Evolutionary conservation across 2,888 invertebrate genomes (phyloP).

Genomic region (Pomacea canaliculata): DNA sequence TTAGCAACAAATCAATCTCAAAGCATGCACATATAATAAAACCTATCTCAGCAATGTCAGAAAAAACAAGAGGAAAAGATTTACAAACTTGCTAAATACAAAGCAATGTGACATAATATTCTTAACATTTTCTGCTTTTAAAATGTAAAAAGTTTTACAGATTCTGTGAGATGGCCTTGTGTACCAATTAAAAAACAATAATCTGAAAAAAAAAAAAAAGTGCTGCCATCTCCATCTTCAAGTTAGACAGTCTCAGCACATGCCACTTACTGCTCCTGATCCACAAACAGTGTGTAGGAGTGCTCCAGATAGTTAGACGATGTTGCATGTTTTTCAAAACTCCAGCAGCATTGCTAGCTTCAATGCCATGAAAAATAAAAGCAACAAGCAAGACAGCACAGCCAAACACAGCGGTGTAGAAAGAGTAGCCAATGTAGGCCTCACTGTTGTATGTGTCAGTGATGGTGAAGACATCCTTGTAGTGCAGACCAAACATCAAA

Average conservation of each 20-base stretch:
- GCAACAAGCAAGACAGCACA: slow-evolving; percentile 31
- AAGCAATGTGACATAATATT: too few relatives aligned
- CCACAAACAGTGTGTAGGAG: slow-evolving; percentile 42
- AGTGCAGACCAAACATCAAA: slow-evolving; percentile 34
- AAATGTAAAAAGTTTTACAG: too few relatives aligned
- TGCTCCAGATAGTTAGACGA: slow-evolving; percentile 37
- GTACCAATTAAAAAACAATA: too few relatives aligned
- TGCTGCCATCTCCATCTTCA: too few relatives aligned
- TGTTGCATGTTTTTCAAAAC: slow-evolving; percentile 39
- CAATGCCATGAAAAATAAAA: slow-evolving; percentile 34
- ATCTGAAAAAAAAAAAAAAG: too few relatives aligned
- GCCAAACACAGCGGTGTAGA: slow-evolving; percentile 31
- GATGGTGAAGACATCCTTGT: slow-evolving; percentile 28
- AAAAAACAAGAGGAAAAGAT: too few relatives aligned
- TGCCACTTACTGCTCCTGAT: slow-evolving; percentile 30
- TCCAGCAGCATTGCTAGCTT: slow-evolving; percentile 36
- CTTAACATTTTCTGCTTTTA: too few relatives aligned
- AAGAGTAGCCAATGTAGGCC: slow-evolving; percentile 31
- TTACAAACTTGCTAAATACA: too few relatives aligned
- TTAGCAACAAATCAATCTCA: too few relatives aligned
- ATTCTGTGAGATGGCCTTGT: too few relatives aligned
- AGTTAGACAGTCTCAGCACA: not conserved
- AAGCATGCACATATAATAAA: too few relatives aligned
- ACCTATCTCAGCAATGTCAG: too few relatives aligned
- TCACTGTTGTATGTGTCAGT: slow-evolving; percentile 11